Conservation (phyloP, 92 coral and sea anemone species). For the Porites lobata region DNA sequence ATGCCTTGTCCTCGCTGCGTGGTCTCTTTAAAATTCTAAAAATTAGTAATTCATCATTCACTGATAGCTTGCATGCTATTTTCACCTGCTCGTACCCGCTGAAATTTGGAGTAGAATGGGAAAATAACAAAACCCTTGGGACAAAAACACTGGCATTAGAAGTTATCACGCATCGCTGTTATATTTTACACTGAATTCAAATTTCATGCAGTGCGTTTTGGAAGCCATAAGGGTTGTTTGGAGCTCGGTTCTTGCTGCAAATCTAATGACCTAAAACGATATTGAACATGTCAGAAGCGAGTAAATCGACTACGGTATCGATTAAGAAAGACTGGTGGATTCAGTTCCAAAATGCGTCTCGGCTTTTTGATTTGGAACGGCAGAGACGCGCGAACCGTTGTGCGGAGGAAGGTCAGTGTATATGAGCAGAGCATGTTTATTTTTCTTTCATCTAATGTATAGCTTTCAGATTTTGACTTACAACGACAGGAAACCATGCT, state of each 20-base stretch:
- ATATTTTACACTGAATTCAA: not conserved
- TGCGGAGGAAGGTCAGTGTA: slow-evolving; percentile 30
- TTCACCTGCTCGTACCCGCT: slow-evolving; percentile 13
- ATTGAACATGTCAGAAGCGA: slow-evolving; percentile 12
- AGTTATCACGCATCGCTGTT: not conserved
- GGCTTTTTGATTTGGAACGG: slow-evolving; percentile 44
- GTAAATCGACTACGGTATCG: not conserved
- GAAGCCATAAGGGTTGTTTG: not conserved
- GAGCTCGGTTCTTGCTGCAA: not conserved
- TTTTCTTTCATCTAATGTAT: not conserved
- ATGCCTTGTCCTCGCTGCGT: not conserved
- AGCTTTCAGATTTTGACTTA: slow-evolving; percentile 2
- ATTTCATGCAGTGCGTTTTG: not conserved
- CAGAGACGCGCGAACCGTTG: slow-evolving; percentile 31
- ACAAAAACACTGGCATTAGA: not conserved
- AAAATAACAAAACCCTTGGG: not conserved
- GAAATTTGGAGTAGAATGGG: not conserved
- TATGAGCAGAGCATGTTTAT: not conserved
- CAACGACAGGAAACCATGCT: not conserved
- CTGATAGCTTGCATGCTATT: not conserved
- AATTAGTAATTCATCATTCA: not conserved
- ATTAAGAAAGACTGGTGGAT: not conserved
- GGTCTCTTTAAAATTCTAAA: not conserved
- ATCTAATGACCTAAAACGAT: not conserved
- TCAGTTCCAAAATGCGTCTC: not conserved